phyloP scores from a whole-genome alignment of 2,797 vertebrate species.

The Lophotriccus pileatus region DNA sequence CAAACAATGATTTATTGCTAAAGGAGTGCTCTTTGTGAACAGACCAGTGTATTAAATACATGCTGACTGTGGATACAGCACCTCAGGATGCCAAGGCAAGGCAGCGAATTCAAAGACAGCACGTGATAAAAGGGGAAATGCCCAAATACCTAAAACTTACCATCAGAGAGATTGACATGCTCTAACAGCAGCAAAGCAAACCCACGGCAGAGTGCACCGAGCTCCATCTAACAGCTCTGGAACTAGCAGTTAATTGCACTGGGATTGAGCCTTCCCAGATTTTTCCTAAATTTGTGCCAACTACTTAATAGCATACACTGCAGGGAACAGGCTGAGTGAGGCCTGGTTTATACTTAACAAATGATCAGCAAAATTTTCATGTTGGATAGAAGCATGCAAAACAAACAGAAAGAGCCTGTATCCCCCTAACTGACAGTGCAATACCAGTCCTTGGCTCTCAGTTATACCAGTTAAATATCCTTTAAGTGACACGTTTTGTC shows the following conservation, averaged over 20 bases:
- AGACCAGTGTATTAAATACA: background rate
- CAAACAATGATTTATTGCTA: background rate
- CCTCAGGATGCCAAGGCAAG: background rate
- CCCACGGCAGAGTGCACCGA: background rate
- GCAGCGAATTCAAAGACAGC: background rate
- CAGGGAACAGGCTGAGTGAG: background rate
- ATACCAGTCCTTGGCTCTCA: background rate
- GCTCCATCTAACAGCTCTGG: background rate
- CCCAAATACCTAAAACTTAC: background rate
- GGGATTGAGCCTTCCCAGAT: background rate
- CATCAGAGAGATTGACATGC: background rate
- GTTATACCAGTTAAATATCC: background rate
- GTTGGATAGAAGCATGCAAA: background rate
- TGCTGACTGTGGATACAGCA: background rate
- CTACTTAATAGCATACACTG: background rate
- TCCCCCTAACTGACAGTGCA: background rate
- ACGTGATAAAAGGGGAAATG: background rate
- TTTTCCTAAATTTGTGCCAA: conserved; percentile 28
- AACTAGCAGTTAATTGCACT: background rate
- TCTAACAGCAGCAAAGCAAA: background rate
- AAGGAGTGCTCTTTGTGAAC: background rate
- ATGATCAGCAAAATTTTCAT: background rate
- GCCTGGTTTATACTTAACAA: background rate
- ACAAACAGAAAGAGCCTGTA: background rate
- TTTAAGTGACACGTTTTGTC: background rate